Evolutionary conservation across 2,113 vertebrate genomes (phyloP).

Genomic region (Phoxinus phoxinus): DNA sequence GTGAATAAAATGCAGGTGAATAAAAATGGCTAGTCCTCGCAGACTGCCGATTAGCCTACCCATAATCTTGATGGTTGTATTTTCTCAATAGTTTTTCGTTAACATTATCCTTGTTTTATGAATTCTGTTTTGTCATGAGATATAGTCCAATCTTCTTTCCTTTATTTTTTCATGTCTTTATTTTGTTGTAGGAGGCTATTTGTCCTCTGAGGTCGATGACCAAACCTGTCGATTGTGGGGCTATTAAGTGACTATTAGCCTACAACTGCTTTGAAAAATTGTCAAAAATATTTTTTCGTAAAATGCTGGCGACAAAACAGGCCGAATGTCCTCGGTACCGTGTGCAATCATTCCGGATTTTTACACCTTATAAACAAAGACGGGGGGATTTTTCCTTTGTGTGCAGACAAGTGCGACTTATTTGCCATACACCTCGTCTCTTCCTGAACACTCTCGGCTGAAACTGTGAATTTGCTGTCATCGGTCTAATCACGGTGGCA

Average conservation of each 20-base stretch:
- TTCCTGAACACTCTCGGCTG: constrained; percentile 84
- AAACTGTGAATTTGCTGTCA: constrained; percentile 91
- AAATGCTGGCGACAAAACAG: constrained; percentile 45
- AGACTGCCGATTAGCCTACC: neutral
- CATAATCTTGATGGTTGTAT: neutral
- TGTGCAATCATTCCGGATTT: constrained; percentile 57
- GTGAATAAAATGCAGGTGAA: too few species aligned
- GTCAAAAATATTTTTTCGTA: constrained; percentile 50
- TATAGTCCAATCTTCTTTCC: neutral
- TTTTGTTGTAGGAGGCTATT: neutral
- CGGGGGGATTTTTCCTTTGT: constrained; percentile 64
- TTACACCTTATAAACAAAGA: constrained; percentile 65
- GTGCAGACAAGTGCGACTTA: constrained; percentile 67
- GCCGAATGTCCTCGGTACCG: constrained; percentile 48
- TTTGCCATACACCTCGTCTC: constrained; percentile 80
- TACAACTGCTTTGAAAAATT: constrained; percentile 46
- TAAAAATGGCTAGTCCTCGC: neutral
- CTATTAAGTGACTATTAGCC: constrained; percentile 1
- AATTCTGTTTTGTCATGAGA: neutral
- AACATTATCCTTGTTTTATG: neutral
- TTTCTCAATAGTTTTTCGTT: neutral
- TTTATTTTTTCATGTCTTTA: neutral
- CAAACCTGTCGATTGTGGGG: constrained; percentile 2
- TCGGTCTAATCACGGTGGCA: constrained; percentile 91
- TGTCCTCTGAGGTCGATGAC: constrained; percentile 5